phyloP scores from a whole-genome alignment of 2,797 vertebrate genomes.

The Chrysocyon brachyurus region DNA sequence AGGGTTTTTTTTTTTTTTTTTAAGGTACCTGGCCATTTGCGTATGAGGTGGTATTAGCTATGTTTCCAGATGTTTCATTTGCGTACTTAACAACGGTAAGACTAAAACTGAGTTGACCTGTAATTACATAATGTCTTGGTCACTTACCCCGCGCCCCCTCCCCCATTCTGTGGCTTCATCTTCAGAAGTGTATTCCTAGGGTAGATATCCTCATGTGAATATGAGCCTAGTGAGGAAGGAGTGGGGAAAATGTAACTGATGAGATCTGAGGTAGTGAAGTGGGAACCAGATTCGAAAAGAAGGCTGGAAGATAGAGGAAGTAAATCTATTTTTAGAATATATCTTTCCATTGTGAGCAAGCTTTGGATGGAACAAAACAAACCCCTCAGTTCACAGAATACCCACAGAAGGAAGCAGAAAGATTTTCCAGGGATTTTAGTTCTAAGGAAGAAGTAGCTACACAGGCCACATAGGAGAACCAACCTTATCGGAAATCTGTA shows the following conservation, averaged over 20 bases:
- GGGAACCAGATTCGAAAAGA: conserved; percentile 56
- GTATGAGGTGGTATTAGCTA: conserved; percentile 7
- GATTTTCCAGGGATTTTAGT: conserved; percentile 53
- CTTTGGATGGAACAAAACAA: conserved; percentile 56
- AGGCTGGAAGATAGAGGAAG: conserved; percentile 8
- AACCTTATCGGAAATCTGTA: conserved; percentile 19
- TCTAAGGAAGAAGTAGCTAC: neutral
- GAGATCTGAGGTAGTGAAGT: conserved; percentile 78
- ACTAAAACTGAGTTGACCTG: conserved; percentile 49
- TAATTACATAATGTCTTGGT: neutral
- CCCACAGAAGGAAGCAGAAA: conserved; percentile 22
- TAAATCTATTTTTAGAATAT: conserved; percentile 48
- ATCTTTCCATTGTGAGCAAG: conserved; percentile 51
- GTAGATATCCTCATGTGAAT: neutral
- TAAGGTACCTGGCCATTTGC: neutral
- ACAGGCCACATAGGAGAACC: conserved; percentile 20
- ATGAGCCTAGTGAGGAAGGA: neutral
- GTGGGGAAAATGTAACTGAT: neutral
- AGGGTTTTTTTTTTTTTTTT: conserved; percentile 39
- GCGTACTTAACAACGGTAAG: conserved; percentile 51
- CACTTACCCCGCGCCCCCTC: neutral
- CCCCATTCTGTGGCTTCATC: neutral
- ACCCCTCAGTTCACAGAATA: conserved; percentile 47
- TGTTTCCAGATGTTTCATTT: conserved; percentile 19
- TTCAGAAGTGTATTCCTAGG: neutral